These are phyloP conservation scores for Ormyrus nitidulus DNA, from an alignment of 2,888 invertebrate species.

Conservation along the genomic window DNA sequence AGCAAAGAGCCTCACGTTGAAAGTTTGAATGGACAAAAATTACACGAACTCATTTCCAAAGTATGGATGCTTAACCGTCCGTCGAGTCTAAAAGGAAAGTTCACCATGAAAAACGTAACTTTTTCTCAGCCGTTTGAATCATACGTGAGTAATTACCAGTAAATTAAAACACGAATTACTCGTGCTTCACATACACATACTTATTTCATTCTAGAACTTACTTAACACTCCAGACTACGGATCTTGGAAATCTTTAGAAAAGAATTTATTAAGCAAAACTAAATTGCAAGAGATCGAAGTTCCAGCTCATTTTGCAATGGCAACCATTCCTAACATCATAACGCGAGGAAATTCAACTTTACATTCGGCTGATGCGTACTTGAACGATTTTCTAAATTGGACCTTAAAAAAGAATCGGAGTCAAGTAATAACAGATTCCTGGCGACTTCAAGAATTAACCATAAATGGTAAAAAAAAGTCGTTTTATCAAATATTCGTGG, in stretches of 20 bases:
- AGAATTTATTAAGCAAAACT: conserved; percentile 66
- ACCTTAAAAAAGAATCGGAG: conserved; percentile 77
- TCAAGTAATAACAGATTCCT: conserved; percentile 75
- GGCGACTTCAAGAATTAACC: conserved; percentile 72
- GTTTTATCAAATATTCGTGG: too few relatives aligned
- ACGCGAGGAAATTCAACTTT: conserved; percentile 57
- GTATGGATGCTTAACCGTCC: conserved; percentile 77
- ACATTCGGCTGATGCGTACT: conserved; percentile 55
- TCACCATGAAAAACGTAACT: conserved; percentile 66
- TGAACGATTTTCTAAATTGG: conserved; percentile 75
- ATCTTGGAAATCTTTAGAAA: conserved; percentile 60
- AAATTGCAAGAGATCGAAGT: conserved; percentile 62
- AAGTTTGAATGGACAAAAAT: conserved; percentile 72
- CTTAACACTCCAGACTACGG: conserved; percentile 74
- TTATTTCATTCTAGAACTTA: conserved; percentile 72
- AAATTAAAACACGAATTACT: conserved; percentile 6
- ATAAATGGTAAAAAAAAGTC: conserved; percentile 59
- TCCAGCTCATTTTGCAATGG: conserved; percentile 55
- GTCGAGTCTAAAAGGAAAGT: conserved; percentile 62
- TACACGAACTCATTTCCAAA: conserved; percentile 70
- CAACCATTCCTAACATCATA: conserved; percentile 58
- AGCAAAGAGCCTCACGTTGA: conserved; percentile 73
- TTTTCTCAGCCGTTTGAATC: conserved; percentile 68
- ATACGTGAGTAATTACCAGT: conserved; percentile 64
- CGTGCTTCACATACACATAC: neutral